Percentiles rank a stretch among this genome's conserved stretches.
phyloP scores from a whole-genome alignment of 2,888 invertebrate genomes.

The Carterocephalus palaemon region DNA sequence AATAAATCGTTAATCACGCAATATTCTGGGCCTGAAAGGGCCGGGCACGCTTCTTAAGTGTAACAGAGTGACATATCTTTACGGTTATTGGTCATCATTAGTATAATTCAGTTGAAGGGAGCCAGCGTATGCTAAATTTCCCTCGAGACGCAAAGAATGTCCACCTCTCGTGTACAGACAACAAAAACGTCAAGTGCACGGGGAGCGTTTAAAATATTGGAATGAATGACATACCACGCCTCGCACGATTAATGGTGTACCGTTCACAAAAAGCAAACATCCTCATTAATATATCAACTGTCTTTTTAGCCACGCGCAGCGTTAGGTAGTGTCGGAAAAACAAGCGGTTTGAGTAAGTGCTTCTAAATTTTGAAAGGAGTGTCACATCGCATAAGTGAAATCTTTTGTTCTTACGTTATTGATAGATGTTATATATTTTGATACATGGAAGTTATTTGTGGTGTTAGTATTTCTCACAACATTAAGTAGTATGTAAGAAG shows the following conservation, averaged over 20 bases:
- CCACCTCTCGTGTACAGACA: conserved; percentile 66
- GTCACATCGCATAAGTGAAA: conserved; percentile 3
- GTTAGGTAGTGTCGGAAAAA: conserved; percentile 58
- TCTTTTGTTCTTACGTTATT: conserved; percentile 5
- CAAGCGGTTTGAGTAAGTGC: conserved; percentile 7
- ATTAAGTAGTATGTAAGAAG: too few species aligned
- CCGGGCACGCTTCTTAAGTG: background rate
- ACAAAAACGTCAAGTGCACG: conserved; percentile 67
- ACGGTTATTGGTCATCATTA: conserved; percentile 25
- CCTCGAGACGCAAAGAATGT: conserved; percentile 56
- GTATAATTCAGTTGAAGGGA: conserved; percentile 27
- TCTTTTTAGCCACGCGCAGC: conserved; percentile 61
- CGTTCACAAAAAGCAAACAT: conserved; percentile 72
- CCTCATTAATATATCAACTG: conserved; percentile 79
- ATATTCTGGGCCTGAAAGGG: conserved; percentile 4
- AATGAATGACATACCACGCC: conserved; percentile 78
- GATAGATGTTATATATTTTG: conserved; percentile 1
- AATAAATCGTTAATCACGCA: conserved; percentile 15
- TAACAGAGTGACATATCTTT: conserved; percentile 19
- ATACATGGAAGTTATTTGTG: background rate
- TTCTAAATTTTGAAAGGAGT: conserved; percentile 7
- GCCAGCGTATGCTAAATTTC: conserved; percentile 29
- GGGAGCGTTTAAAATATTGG: conserved; percentile 76
- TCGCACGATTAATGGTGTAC: conserved; percentile 73
- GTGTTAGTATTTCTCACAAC: too few species aligned